A percentile compares a stretch with the other conserved stretches of the same genome.
phyloP scores from a whole-genome alignment of 2,888 invertebrate genomes.

The Disparrhopalites patrizii region DNA sequence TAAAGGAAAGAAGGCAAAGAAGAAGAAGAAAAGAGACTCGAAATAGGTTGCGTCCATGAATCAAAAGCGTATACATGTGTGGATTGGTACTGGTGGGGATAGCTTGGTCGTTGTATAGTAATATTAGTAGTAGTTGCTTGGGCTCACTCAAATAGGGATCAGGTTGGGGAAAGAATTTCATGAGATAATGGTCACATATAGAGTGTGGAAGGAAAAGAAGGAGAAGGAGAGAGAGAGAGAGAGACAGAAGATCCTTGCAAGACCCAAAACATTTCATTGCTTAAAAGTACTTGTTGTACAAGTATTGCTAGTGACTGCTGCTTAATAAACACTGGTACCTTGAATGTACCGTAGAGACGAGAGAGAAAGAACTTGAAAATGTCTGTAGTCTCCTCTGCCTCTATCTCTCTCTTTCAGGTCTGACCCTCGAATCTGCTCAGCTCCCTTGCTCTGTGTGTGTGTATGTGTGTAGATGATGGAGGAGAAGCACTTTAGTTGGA shows the following conservation, averaged over 20 bases:
- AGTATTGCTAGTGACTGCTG: background rate
- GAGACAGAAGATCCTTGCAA: constrained; percentile 11
- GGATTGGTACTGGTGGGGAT: too few species aligned
- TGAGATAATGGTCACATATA: too few species aligned
- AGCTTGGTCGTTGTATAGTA: too few species aligned
- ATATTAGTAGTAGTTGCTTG: too few species aligned
- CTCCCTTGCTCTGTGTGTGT: constrained; percentile 14
- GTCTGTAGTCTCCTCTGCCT: background rate
- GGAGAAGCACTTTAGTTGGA: constrained; percentile 2
- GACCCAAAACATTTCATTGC: background rate
- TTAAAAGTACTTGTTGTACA: too few species aligned
- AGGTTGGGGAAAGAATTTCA: constrained; percentile 4
- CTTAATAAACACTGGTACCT: constrained; percentile 3
- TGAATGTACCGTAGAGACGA: background rate
- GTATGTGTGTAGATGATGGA: constrained; percentile 8
- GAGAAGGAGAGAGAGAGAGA: constrained; percentile 2
- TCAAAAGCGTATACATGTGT: too few species aligned
- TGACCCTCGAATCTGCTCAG: constrained; percentile 15
- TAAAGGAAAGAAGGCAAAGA: too few species aligned
- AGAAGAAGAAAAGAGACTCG: too few species aligned
- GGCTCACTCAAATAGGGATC: background rate
- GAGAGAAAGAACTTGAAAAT: background rate
- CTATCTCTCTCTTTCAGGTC: background rate
- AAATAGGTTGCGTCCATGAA: too few species aligned
- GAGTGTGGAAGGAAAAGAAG: too few species aligned